phyloP scores from a whole-genome alignment of 2,888 invertebrate genomes.

The Hydropsyche betteni region DNA sequence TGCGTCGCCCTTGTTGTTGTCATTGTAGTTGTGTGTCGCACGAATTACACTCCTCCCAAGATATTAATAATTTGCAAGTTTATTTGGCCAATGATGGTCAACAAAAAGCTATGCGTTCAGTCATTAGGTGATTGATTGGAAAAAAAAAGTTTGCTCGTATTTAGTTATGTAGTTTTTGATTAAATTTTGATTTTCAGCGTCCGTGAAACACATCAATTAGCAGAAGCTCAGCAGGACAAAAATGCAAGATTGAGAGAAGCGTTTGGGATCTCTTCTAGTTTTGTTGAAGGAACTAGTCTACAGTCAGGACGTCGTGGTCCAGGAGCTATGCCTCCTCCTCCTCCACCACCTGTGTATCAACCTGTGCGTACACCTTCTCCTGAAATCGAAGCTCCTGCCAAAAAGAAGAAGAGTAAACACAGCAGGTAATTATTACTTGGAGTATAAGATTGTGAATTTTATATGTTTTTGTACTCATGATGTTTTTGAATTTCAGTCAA shows the following conservation, averaged over 20 bases:
- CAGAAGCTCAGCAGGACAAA: conserved; percentile 95
- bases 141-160: conserved; percentile 41
- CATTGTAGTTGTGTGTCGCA: conserved; percentile 59
- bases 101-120: conserved; percentile 71
- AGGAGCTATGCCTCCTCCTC: conserved; percentile 67
- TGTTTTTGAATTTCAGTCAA: conserved; percentile 64
- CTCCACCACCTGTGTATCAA: conserved; percentile 69
- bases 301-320: conserved; percentile 74
- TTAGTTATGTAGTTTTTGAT: not conserved
- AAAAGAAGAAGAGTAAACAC: conserved; percentile 79
- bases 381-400: conserved; percentile 56
- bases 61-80: conserved; percentile 66
- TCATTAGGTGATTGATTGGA: conserved; percentile 67
- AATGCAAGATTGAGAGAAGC: conserved; percentile 93
- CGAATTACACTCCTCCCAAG: conserved; percentile 55
- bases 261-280: conserved; percentile 92
- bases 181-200: conserved; percentile 70
- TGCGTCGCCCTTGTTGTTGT: conserved; percentile 60
- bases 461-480: conserved; percentile 28
- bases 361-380: conserved; percentile 79
- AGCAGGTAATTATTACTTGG: conserved; percentile 65
- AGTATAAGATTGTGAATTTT: not conserved
- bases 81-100: conserved; percentile 65
- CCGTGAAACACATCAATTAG: conserved; percentile 94
- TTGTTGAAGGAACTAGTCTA: conserved; percentile 93